Evolutionary conservation across 2,888 invertebrate species (phyloP).

Genomic region (Agrypnus murinus): DNA sequence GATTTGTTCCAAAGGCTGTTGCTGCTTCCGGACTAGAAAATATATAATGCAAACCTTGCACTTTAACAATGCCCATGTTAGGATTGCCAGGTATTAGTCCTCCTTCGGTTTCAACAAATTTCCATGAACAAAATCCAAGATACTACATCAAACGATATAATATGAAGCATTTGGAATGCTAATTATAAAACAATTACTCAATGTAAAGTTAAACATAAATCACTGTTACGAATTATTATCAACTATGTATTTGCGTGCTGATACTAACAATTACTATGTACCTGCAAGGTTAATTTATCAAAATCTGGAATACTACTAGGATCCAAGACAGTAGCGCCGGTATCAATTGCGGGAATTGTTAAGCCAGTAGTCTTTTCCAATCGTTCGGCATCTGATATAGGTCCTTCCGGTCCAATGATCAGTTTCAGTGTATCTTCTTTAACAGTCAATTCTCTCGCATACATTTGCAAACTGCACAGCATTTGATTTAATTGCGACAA

Average conservation of each 20-base stretch:
- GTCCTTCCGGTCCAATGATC: constrained; percentile 62
- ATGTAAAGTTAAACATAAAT: too few species aligned
- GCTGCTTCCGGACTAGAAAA: constrained; percentile 77
- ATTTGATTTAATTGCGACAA: constrained; percentile 77
- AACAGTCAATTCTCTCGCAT: constrained; percentile 63
- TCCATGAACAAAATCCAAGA: constrained; percentile 82
- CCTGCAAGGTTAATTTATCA: constrained; percentile 68
- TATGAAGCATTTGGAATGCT: too few species aligned
- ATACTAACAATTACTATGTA: too few species aligned
- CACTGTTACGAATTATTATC: too few species aligned
- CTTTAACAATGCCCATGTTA: constrained; percentile 79
- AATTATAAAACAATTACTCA: too few species aligned
- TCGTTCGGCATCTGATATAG: constrained; percentile 71
- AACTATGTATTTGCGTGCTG: too few species aligned
- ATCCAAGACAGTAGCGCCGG: constrained; percentile 65
- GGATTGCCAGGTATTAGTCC: constrained; percentile 83
- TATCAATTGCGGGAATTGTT: constrained; percentile 53
- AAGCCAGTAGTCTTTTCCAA: constrained; percentile 57
- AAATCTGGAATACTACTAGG: constrained; percentile 65
- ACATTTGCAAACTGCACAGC: constrained; percentile 72
- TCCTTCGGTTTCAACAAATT: constrained; percentile 77
- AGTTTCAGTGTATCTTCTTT: constrained; percentile 70
- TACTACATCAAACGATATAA: constrained; percentile 70
- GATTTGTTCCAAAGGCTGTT: constrained; percentile 75
- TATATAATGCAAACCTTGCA: constrained; percentile 77